Evolutionary conservation across 2,888 invertebrate genomes (phyloP).

Genomic region (Microctonus hyperodae): DNA sequence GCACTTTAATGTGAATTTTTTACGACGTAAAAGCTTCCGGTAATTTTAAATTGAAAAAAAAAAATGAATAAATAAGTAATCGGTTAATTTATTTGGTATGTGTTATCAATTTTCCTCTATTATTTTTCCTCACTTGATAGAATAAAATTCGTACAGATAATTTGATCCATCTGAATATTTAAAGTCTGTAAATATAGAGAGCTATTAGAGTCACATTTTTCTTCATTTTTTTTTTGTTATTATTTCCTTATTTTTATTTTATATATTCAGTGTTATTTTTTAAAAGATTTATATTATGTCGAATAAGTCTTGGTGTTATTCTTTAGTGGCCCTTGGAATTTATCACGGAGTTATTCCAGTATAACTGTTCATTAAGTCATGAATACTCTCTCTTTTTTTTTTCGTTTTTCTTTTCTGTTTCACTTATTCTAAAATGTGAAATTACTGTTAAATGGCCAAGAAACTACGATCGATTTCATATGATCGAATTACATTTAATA

Average conservation of each 20-base stretch:
- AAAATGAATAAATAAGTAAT: not conserved
- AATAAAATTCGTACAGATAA: not conserved
- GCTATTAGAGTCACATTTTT: not conserved
- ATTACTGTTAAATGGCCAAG: not conserved
- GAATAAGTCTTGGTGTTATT: not conserved
- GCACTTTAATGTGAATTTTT: constrained; percentile 26
- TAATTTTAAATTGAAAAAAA: constrained; percentile 12
- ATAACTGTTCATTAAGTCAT: not conserved
- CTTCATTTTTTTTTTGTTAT: not conserved
- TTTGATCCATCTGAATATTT: not conserved
- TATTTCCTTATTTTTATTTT: not conserved
- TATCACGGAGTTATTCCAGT: not conserved
- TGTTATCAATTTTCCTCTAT: not conserved
- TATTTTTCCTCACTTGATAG: not conserved
- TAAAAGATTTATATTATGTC: not conserved
- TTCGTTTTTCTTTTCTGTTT: too few relatives aligned
- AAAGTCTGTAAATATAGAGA: not conserved
- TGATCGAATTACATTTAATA: constrained; percentile 16
- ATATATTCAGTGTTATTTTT: not conserved
- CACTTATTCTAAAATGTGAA: too few relatives aligned
- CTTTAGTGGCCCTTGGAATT: not conserved
- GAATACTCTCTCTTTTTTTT: too few relatives aligned
- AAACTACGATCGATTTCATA: not conserved
- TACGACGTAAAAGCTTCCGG: constrained; percentile 29
- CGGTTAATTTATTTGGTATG: not conserved